Evolutionary conservation across 2,797 vertebrate genomes (phyloP), one percentile per base, ranked within the genome.

Genomic region (Coregonus sp.): DNA sequence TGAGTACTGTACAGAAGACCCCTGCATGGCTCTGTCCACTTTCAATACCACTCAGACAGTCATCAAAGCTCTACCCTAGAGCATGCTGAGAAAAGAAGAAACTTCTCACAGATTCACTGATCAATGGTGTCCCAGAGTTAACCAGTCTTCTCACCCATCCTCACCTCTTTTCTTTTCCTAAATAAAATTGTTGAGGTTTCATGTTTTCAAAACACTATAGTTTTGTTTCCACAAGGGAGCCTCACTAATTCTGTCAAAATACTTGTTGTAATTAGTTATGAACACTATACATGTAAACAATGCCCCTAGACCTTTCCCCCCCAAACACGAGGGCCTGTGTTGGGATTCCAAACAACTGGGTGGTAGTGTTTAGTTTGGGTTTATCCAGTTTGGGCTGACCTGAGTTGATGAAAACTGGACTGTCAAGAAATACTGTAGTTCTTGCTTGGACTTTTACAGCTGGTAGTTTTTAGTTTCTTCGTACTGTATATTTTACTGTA

Each of bases 281-380:
- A 47, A 12, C 9, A 2, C 40, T 47, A 1, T 82, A 86, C 90
- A 89, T 92, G 88, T 91, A 92, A 93, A 92, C 90, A 92, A 86
- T 86, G 83, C 85, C 87, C 88, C 82, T 78, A 89, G 87, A 92
- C 87, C 29, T 20, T n/a, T 2, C 25, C 61, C 2, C 40, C 7
- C 9, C 40, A 47, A 47, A 47, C 40, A 47, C 40, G 40, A 11
- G 69, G 59, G 76, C 77, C 75, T 81, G 81, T 90, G 85, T 16
- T 85, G 81, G 83, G 82, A 81, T 85, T 81, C 83, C 79, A 83
- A 89, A 90, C 81, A 80, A 89, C 90, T 88, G 90, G 81, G 87
- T 69, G 84, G 18, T 81, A 80, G 83, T 91, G 87, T 92, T 93
- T 93, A 82, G 86, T 78, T 92, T 91, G 79, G 81, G 80, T 92